These are phyloP conservation scores for Aquatica leii DNA, from an alignment of 2,888 invertebrate species.

Conservation along the genomic window DNA sequence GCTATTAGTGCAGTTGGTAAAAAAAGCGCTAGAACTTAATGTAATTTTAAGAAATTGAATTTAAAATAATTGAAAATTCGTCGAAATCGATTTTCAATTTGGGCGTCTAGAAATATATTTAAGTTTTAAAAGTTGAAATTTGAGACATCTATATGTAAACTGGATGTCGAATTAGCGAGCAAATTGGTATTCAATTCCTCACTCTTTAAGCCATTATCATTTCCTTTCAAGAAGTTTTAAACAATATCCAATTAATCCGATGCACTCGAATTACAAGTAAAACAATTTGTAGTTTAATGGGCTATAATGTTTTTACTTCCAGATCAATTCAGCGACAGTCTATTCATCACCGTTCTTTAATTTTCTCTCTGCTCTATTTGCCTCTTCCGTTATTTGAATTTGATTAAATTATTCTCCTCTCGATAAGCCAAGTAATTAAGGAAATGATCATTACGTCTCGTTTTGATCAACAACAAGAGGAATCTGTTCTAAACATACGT, in stretches of 20 bases:
- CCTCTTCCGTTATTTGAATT: conserved; percentile 45
- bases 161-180: conserved; percentile 19
- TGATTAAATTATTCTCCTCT: conserved; percentile 53
- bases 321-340: conserved; percentile 34
- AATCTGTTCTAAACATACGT: conserved; percentile 44
- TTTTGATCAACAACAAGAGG: conserved; percentile 39
- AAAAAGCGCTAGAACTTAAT: too few species aligned
- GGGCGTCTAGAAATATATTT: conserved; percentile 3
- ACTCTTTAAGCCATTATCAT: conserved; percentile 26
- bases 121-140: conserved; percentile 8
- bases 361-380: conserved; percentile 42
- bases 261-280: conserved; percentile 34
- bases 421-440: conserved; percentile 55
- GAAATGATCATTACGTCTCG: conserved; percentile 50
- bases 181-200: conserved; percentile 30
- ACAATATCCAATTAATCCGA: conserved; percentile 40
- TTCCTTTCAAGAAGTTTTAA: conserved; percentile 31
- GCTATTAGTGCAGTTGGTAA: too few species aligned
- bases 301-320: conserved; percentile 42
- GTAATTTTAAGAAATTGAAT: conserved; percentile 1
- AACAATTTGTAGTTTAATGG: conserved; percentile 40
- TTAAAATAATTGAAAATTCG: conserved; percentile 9
- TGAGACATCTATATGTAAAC: conserved; percentile 14
- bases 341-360: conserved; percentile 44
- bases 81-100: conserved; percentile 12